These are phyloP conservation scores for Holacanthella duospinosa DNA, from an alignment of 2,888 invertebrate species.

Conservation along the genomic window DNA sequence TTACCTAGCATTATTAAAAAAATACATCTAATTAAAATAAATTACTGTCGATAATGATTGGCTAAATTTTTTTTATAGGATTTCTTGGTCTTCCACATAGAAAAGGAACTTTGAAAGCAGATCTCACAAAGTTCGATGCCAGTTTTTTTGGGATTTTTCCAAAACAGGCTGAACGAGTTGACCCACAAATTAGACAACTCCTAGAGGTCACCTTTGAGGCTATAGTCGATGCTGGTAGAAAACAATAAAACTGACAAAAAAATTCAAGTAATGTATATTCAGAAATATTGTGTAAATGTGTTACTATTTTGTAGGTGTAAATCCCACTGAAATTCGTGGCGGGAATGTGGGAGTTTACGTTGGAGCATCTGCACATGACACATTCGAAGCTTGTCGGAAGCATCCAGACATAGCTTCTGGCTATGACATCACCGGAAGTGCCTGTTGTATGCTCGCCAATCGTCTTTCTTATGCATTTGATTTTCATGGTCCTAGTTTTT, in stretches of 20 bases:
- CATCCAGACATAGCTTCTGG: slow-evolving; percentile 41
- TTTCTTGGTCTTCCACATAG: slow-evolving; percentile 8
- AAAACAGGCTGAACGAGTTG: slow-evolving; percentile 64
- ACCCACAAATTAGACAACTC: slow-evolving; percentile 61
- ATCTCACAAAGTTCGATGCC: slow-evolving; percentile 56
- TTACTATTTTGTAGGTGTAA: too few relatives aligned
- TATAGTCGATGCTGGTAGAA: slow-evolving; percentile 55
- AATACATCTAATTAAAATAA: not conserved
- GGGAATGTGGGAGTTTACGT: slow-evolving; percentile 50
- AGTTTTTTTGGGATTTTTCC: slow-evolving; percentile 64
- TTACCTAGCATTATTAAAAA: not conserved
- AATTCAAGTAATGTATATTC: not conserved
- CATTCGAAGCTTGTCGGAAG: slow-evolving; percentile 48
- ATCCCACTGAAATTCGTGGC: slow-evolving; percentile 46
- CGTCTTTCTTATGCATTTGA: slow-evolving; percentile 50
- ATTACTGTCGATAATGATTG: not conserved
- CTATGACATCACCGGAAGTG: slow-evolving; percentile 5
- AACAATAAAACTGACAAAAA: not conserved
- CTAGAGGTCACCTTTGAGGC: slow-evolving; percentile 47
- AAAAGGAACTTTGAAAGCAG: slow-evolving; percentile 8
- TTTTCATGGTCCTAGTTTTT: slow-evolving; percentile 49
- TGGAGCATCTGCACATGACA: slow-evolving; percentile 47
- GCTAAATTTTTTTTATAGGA: not conserved
- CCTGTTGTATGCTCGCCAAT: slow-evolving; percentile 49
- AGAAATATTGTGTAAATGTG: not conserved